Evolutionary conservation across 2,888 invertebrate genomes (phyloP).

Genomic region (Dioctria linearis): DNA sequence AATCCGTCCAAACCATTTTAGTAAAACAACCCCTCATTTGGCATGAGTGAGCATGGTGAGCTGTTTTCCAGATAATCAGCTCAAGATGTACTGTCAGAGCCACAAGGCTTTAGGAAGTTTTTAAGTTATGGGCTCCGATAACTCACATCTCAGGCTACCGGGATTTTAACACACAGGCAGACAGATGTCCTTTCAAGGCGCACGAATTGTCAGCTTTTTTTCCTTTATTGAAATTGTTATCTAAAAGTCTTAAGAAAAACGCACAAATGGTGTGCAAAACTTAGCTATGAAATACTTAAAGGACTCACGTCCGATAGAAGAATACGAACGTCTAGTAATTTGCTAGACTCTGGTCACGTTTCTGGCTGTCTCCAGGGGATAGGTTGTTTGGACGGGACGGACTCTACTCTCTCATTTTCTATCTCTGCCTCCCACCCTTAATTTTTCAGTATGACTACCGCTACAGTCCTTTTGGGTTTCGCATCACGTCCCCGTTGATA

Average conservation of each 20-base stretch:
- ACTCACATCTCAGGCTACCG: too few species aligned
- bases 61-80: not conserved
- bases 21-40: too few species aligned
- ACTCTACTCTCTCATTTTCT: not conserved
- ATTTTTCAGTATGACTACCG: slow-evolving; percentile 49
- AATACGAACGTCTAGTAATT: slow-evolving; percentile 55
- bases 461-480: slow-evolving; percentile 54
- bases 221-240: slow-evolving; percentile 28
- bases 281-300: slow-evolving; percentile 27
- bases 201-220: not conserved
- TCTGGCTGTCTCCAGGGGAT: slow-evolving; percentile 43
- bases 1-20: too few species aligned
- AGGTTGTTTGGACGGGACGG: not conserved
- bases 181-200: not conserved
- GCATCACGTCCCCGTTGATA: slow-evolving; percentile 57
- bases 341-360: slow-evolving; percentile 57
- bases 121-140: too few species aligned
- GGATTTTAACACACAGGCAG: too few species aligned
- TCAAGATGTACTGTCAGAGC: not conserved
- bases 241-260: not conserved
- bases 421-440: too few species aligned
- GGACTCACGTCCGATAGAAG: slow-evolving; percentile 48
- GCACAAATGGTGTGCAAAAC: slow-evolving; percentile 34
- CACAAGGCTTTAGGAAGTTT: too few species aligned
- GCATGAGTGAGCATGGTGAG: too few species aligned